A percentile compares a stretch with the other conserved stretches of the same genome.
These are phyloP conservation scores for Craniophora ligustri DNA, from an alignment of 2,888 invertebrate species.

Conservation along the genomic window DNA sequence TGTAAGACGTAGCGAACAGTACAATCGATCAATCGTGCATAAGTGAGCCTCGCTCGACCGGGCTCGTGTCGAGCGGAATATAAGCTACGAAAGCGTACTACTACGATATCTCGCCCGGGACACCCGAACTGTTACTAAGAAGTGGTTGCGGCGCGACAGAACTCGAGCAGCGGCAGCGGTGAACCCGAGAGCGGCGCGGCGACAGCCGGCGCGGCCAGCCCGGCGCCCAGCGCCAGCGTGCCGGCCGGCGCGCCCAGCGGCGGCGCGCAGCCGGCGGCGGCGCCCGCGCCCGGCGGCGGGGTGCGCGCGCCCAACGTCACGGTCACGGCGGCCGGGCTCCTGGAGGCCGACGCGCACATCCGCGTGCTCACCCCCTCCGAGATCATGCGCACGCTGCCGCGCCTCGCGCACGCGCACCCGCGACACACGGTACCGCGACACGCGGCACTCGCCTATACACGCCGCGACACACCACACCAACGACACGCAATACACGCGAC, in stretches of 20 bases:
- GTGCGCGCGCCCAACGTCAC: conserved; percentile 92
- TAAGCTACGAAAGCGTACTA: conserved; percentile 26
- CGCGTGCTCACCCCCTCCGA: conserved; percentile 96
- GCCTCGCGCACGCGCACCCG: conserved; percentile 90
- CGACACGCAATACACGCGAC: conserved; percentile 28
- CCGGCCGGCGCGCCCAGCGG: conserved; percentile 44
- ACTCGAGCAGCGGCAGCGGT: conserved; percentile 59
- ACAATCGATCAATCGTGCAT: conserved; percentile 1
- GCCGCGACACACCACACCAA: conserved; percentile 42
- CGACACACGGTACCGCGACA: conserved; percentile 60
- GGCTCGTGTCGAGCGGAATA: not conserved
- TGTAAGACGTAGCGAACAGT: conserved; percentile 4
- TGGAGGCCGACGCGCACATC: conserved; percentile 93
- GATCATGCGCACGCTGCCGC: conserved; percentile 97
- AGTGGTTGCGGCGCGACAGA: conserved; percentile 75
- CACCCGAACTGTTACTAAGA: conserved; percentile 64
- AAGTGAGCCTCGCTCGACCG: conserved; percentile 5
- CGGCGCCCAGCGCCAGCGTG: conserved; percentile 40
- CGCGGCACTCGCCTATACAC: conserved; percentile 53
- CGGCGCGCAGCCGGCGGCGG: conserved; percentile 59
- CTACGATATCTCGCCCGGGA: conserved; percentile 37
- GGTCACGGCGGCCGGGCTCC: conserved; percentile 90
- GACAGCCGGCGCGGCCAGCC: conserved; percentile 44
- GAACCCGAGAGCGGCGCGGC: conserved; percentile 56
- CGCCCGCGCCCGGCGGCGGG: conserved; percentile 54